Base-by-base conservation (phyloP, 2,113 vertebrate species). In the Pseudorasbora parva region DNA sequence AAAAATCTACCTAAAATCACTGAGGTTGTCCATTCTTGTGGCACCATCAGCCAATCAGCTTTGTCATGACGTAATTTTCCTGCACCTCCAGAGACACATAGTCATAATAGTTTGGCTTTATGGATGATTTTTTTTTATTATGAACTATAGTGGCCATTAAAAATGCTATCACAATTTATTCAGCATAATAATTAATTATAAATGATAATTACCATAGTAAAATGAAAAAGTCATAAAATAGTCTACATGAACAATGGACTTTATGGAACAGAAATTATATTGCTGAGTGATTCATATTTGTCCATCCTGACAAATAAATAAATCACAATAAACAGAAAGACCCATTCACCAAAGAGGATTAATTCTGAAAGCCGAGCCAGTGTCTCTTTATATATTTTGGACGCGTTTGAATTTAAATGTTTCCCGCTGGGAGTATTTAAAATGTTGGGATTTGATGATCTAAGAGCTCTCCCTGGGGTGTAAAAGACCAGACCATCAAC, bases 381-480 rank as follows among this genome's bases (percentile, higher is more conserved):
- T 33, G 17, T 77, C 30, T 77, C 19, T 59, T 57, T 23, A 43
- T 41, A 49, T 79, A 30, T 27, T 81, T 81, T 66, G 9, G 27
- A 68, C 19, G 10, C 43, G 51, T 37, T n/a, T 0, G 11, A 37
- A 79, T 68, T 68, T n/a, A 68, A 54, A 74, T 56, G 78, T 69
- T 81, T 30, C 64, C 78, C 8, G 2, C 23, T 51, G 79, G 64
- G 64, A 68, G 27, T 54, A 56, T 81, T 80, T 79, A 51, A 79
- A 79, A 49, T 64, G 77, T 64, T 79, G 57, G 41, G 43, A 79
- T 79, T 69, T 81, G 64, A 81, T 68, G 79, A 69, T 81, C 64
- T 69, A 69, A 81, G 62, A 56, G 47, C 79, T 79, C 57, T 49
- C 78, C 41, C 78, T 33, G 43, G 59, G 57, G 78, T 69, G 19